phyloP scores from a whole-genome alignment of 1,140 invertebrate genomes.

The Diabrotica undecimpunctata region DNA sequence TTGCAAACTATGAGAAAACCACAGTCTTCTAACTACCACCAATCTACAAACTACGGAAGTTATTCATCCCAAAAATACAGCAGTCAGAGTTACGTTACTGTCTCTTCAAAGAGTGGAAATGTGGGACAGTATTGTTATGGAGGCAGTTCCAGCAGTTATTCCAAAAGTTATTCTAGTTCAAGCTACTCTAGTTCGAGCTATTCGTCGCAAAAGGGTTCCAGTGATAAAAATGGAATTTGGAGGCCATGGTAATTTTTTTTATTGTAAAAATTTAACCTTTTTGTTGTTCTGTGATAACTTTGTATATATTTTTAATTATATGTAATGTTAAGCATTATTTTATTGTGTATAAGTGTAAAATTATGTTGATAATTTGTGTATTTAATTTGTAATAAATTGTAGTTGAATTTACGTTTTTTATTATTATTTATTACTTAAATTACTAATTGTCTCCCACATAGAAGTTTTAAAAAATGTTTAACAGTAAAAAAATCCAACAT shows the following conservation, averaged over 20 bases:
- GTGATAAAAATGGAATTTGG: background rate
- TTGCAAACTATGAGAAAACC: constrained; percentile 33
- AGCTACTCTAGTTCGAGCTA: background rate
- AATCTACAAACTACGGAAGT: background rate
- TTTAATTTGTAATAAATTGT: too few species aligned
- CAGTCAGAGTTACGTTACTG: background rate
- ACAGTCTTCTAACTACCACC: background rate
- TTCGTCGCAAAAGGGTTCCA: background rate
- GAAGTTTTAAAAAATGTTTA: too few species aligned
- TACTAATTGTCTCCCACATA: too few species aligned
- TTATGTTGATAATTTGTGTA: too few species aligned
- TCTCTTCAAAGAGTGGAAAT: background rate
- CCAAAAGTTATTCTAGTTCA: background rate
- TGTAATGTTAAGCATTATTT: too few species aligned
- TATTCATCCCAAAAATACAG: background rate
- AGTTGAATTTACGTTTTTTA: too few species aligned
- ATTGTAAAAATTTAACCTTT: background rate
- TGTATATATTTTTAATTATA: too few species aligned
- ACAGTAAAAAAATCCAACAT: too few species aligned
- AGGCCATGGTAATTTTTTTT: background rate
- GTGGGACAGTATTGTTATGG: background rate
- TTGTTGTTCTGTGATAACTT: background rate
- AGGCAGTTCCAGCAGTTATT: background rate
- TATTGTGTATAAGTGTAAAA: too few species aligned
- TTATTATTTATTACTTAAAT: too few species aligned